Base-by-base conservation (phyloP, 2,797 vertebrate species). In the Syndactyla subalaris region DNA sequence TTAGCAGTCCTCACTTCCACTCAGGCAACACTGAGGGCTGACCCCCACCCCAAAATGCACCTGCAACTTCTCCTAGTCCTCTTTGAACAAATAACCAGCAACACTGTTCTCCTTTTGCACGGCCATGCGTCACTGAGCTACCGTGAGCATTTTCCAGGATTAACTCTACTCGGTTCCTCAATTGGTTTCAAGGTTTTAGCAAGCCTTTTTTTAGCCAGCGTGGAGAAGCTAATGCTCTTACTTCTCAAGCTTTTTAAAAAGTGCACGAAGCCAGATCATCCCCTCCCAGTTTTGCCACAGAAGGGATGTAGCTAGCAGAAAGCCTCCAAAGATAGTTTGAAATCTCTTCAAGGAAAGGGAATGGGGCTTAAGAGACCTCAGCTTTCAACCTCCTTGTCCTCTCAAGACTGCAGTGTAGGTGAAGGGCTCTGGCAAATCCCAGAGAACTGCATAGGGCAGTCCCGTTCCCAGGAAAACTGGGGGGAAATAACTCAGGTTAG, bases 201-300 rank as follows among this genome's bases (percentile, higher is more conserved):
- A 81, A 89, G 88, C 65, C 95, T 95, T 95, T 97, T 96, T 97
- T 97, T 96, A 96, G 95, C 90, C 72, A 86, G 81, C 18, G 2
- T 94, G 68, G 77, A 97, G 88, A 83, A 95, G 82, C 78, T 97
- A 97, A 97, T 97, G 94, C 94, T 96, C 96, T 97, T 97, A 97
- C 49, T 93, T 92, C 88, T 89, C 82, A 87, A 92, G 96, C 95
- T 93, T 95, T 97, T 96, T 96, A 92, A 94, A 76, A 93, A 93
- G 92, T 92, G 82, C 85, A 91, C 0, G 51, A 91, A 94, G 83
- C 90, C 90, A 94, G 96, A 93, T 97, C 89, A 97, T 96, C 94
- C 93, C 67, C 88, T 96, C 87, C 89, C 92, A 78, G 21, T 96
- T 96, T 88, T 93, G 91, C 89, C 85, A 90, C 88, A 67, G 88